These are phyloP conservation scores for Tuberolachnus salignus DNA, from an alignment of 2,888 invertebrate species.

Conservation along the genomic window DNA sequence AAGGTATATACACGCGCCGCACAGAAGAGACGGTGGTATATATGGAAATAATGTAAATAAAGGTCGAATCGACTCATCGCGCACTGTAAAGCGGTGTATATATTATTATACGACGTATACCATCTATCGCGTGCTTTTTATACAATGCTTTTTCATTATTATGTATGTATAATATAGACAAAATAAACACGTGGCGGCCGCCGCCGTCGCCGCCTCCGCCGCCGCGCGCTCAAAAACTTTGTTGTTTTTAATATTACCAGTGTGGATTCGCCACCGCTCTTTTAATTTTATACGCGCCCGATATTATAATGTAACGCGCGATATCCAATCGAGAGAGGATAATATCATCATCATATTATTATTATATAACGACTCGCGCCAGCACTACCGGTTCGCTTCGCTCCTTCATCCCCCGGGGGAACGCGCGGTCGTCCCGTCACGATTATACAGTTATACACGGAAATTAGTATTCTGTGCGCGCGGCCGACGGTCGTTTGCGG, in stretches of 20 bases:
- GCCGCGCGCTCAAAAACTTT: slow-evolving; percentile 50
- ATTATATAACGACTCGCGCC: not conserved
- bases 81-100: not conserved
- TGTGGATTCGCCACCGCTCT: no score
- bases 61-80: slow-evolving; percentile 39
- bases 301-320: no score
- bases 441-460: no score
- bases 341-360: no score
- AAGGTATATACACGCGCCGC: slow-evolving; percentile 8
- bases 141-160: not conserved
- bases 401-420: no score
- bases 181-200: slow-evolving; percentile 43
- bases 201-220: no score
- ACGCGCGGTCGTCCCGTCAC: no score
- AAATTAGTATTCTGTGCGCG: not conserved
- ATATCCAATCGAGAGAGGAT: slow-evolving; percentile 16
- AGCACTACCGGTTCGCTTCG: no score
- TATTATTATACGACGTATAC: not conserved
- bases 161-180: slow-evolving; percentile 24
- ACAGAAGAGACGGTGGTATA: not conserved
- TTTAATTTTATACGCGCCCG: no score
- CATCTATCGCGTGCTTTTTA: slow-evolving; percentile 17
- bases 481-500: not conserved
- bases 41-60: slow-evolving; percentile 49
- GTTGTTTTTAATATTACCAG: slow-evolving; percentile 38